Percentiles rank a stretch among this genome's conserved stretches.
Conservation (phyloP, 2,113 vertebrate genomes). For the Cryptotis parvus region DNA sequence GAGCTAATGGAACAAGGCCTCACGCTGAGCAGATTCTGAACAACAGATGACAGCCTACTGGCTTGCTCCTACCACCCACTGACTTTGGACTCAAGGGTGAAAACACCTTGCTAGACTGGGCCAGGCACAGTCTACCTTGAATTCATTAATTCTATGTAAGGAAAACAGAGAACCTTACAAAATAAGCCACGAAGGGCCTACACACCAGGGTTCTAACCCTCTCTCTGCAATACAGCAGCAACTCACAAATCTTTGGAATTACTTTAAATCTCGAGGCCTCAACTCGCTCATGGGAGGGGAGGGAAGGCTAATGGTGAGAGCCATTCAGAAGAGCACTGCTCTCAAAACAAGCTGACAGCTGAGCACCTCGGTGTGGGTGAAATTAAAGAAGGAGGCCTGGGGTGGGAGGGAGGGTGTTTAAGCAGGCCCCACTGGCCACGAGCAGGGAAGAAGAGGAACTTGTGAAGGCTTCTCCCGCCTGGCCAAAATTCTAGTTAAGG, state of each 20-base stretch:
- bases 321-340: too few relatives aligned
- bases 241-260: not conserved
- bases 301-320: not conserved
- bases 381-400: too few relatives aligned
- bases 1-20: not conserved
- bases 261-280: not conserved
- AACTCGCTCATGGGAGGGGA: not conserved
- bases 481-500: not conserved
- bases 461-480: not conserved
- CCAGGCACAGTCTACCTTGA: not conserved
- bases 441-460: not conserved
- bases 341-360: not conserved
- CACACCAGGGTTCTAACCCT: not conserved
- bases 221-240: not conserved
- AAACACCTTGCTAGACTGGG: not conserved
- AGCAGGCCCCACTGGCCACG: not conserved
- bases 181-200: accelerated
- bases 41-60: not conserved
- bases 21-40: not conserved
- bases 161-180: not conserved
- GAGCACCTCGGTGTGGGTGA: not conserved
- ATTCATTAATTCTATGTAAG: not conserved
- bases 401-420: not conserved
- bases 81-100: not conserved
- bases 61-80: not conserved